These are phyloP conservation scores for Sabellastarte sp. DNA, from an alignment of 2,888 invertebrate species.

Conservation along the genomic window DNA sequence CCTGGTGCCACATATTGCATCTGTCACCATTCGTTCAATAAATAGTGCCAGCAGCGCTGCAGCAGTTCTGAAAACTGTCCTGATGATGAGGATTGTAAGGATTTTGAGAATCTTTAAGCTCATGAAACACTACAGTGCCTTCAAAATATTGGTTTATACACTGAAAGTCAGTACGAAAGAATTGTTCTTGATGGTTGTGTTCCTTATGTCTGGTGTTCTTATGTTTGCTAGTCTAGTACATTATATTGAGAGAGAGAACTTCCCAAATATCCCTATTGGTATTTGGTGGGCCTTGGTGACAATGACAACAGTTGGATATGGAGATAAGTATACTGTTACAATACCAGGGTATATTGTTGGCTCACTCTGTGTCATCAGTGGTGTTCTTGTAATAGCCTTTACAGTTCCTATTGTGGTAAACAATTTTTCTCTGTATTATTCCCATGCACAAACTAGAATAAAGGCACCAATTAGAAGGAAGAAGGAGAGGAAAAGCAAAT, in stretches of 20 bases:
- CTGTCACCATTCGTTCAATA: constrained; percentile 43
- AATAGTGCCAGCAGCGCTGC: not conserved
- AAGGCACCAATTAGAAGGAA: not conserved
- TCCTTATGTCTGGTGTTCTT: constrained; percentile 55
- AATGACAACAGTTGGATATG: constrained; percentile 59
- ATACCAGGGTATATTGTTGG: constrained; percentile 48
- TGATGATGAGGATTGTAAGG: constrained; percentile 49
- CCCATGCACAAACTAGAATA: constrained; percentile 51
- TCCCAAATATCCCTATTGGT: constrained; percentile 55
- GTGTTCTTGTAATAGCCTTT: constrained; percentile 56
- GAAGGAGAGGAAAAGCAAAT: not conserved
- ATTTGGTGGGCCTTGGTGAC: constrained; percentile 59
- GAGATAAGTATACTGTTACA: constrained; percentile 43
- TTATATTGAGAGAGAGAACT: constrained; percentile 50
- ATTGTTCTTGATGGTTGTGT: constrained; percentile 53
- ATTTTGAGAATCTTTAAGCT: constrained; percentile 56
- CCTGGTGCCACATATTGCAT: constrained; percentile 48
- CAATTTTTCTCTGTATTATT: constrained; percentile 56
- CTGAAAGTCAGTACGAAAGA: constrained; percentile 56
- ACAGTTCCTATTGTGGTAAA: constrained; percentile 58
- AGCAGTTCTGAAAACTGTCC: constrained; percentile 37
- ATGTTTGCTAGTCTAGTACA: constrained; percentile 57
- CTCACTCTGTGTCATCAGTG: constrained; percentile 53
- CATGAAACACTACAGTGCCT: constrained; percentile 59
- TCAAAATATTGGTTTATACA: constrained; percentile 54